Base-by-base conservation (phyloP, 2,888 invertebrate species). In the Mesoligia furuncula region DNA sequence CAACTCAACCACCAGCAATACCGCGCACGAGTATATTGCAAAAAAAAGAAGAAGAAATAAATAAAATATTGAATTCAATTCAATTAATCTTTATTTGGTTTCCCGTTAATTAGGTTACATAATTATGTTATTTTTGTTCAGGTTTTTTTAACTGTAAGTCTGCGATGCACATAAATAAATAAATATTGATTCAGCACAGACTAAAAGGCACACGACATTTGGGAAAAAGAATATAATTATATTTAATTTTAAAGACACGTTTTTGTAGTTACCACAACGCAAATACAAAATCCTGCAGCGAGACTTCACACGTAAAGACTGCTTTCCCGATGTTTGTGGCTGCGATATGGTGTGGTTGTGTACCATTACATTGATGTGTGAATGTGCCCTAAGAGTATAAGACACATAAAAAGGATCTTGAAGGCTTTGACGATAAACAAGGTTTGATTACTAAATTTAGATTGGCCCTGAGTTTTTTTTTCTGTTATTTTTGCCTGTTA, bases 401-500 rank as follows among this genome's bases (percentile, higher is more conserved):
- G 61, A 82, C 27, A 67, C 73, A 62, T 64, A 73, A 82, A 70
- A 39, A 70, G 70, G 62, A 64, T 85, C 24, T 45, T 59, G 17
- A 73, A 76, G 17, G 62, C 57, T 76, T 71, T 66, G 80, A 66
- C 54, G 69, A 61, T 59, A 69, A 42, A 67, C 36, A 75, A 71
- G 67, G 54, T 54, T 81, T 51, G n/a, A 71, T 71, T 64, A 62
- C 74, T 71, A 51, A 64, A 73, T 79, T 61, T 66, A 70, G 39
- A 54, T 79, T 39, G n/a, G 48, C 15, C 36, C 20, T 27, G 11
- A 48, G 61, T 36, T 62, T 82, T 51, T 51, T 13, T 15, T 13
- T 17, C 59, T 61, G 61, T 48, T 54, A 67, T 67, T 64, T 70
- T 67, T 78, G 51, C 39, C 17, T 31, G 31, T 70, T 54, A 27